Evolutionary conservation across 2,113 vertebrate genomes (phyloP), one percentile per base, ranked within the genome.

Genomic region (Panthera leo): DNA sequence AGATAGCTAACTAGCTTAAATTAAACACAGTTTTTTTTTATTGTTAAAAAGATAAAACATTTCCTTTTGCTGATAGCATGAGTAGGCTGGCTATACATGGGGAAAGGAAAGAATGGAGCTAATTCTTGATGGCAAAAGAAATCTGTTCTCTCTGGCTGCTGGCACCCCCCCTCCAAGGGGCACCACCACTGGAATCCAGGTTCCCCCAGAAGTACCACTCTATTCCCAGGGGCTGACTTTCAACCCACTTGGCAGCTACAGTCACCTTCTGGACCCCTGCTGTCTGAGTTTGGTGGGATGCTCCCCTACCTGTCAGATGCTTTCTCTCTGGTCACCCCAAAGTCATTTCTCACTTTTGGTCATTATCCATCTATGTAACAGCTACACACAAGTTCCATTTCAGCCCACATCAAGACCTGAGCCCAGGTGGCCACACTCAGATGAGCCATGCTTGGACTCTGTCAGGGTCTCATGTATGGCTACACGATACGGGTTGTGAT

Each of bases 21-120:
- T 93, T 87, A 79, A 87, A 39, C 31, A 96, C 5, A 27, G 19
- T 7, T 83, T 83, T 95, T 8, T 86, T 86, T 95, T 85, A 45
- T 68, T 53, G 39, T 91, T 91, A 61, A 68, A 63, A 82, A 3
- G 65, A 67, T 83, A 31, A 86, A 70, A 19, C 5, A 39, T 70
- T 87, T 84, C 51, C 14, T 51, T 34, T 36, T 76, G 10, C 4
- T 31, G 15, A 78, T 63, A 42, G 31, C 21, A 36, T 27, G n/a
- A 63, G 58, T 67, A 80, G 34, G 19, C 11, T 53, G 34, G 19
- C 11, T 53, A 36, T 55, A 39, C 3, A 9, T 14, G n/a, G 8
- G 6, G 4, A 84, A 85, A 51, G 25, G 36, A 55, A 84, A 76
- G n/a, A 84, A 58, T 21, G 61, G 23, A 82, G 21, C 51, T 71